Percentiles rank a stretch among this genome's conserved stretches.
Conservation (phyloP, 2,113 vertebrate species). For the Oncorhynchus kisutch region DNA sequence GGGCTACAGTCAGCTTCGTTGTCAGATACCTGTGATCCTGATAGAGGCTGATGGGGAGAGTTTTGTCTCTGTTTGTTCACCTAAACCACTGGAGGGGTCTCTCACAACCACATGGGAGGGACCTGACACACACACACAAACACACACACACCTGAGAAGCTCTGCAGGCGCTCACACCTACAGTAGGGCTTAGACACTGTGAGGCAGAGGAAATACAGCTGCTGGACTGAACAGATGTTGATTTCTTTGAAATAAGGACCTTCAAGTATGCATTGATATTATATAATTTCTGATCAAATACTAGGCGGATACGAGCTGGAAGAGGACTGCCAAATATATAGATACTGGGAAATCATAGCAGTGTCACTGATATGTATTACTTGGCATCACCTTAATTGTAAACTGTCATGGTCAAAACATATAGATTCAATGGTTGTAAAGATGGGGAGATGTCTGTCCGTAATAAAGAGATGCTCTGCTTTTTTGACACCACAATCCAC, state of each 20-base stretch:
- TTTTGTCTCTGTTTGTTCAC: constrained; percentile 67
- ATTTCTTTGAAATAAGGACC: not conserved
- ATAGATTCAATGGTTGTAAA: too few species aligned
- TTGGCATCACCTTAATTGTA: too few species aligned
- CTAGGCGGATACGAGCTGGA: too few species aligned
- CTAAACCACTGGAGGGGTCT: constrained; percentile 42
- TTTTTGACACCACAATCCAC: too few species aligned
- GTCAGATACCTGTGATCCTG: constrained; percentile 58
- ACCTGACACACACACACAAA: not conserved
- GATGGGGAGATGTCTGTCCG: too few species aligned
- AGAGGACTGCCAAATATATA: not conserved
- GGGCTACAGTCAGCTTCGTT: constrained; percentile 52
- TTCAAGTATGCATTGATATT: not conserved
- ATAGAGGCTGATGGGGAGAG: constrained; percentile 53
- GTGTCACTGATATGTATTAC: too few species aligned
- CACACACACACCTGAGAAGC: not conserved
- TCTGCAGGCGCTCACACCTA: not conserved
- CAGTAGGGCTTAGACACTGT: not conserved
- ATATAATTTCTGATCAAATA: too few species aligned
- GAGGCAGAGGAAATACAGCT: not conserved
- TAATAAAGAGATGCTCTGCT: too few species aligned
- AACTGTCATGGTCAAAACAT: too few species aligned
- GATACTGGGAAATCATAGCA: not conserved
- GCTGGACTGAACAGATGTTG: not conserved
- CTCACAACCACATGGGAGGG: constrained; percentile 37